Percentiles rank a stretch among this genome's conserved stretches.
phyloP scores from a whole-genome alignment of 2,113 vertebrate species.

The Elephas maximus region DNA sequence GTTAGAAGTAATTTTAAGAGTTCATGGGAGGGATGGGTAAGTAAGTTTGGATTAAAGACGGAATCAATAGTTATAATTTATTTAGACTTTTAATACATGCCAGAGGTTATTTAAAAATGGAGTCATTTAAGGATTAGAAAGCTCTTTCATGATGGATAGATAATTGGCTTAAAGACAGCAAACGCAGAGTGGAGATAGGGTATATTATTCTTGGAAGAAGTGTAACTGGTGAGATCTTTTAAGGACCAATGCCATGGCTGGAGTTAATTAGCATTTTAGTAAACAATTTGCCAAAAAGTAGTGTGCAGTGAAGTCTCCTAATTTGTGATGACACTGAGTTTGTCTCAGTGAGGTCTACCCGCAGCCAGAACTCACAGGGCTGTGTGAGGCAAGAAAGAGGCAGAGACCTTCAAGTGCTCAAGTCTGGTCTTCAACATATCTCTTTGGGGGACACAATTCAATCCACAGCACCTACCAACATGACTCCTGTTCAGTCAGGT shows the following conservation, averaged over 20 bases:
- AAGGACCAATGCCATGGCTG: accelerated
- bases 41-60: neutral
- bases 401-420: neutral
- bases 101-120: neutral
- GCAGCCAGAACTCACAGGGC: neutral
- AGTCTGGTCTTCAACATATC: neutral
- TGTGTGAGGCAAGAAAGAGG: neutral
- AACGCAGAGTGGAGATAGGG: neutral
- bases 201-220: neutral
- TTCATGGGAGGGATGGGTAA: neutral
- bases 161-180: neutral
- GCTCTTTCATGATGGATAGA: neutral
- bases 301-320: too few species aligned
- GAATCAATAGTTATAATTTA: neutral
- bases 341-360: neutral
- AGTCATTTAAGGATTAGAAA: neutral
- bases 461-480: neutral
- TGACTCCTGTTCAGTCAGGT: neutral
- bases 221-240: neutral
- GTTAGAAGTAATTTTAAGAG: neutral
- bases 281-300: neutral
- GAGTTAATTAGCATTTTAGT: neutral
- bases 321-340: accelerated
- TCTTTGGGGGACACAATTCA: neutral
- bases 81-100: neutral